phyloP scores from a whole-genome alignment of 2,113 vertebrate species.

The Trochalopteron elliotii region DNA sequence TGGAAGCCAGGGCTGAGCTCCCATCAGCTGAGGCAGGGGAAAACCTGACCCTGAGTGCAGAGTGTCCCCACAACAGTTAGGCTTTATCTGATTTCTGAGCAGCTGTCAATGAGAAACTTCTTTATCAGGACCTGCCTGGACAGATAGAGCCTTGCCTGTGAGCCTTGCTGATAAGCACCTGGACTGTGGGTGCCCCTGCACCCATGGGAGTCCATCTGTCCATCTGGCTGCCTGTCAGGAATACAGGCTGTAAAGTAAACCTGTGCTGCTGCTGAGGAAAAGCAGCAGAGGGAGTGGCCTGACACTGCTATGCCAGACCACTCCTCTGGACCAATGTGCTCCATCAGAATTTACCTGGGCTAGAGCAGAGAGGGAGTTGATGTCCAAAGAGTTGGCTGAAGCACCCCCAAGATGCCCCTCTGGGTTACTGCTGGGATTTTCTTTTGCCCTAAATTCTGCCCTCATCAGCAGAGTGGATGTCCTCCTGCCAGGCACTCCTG shows the following conservation, averaged over 20 bases:
- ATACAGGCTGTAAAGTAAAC: not conserved
- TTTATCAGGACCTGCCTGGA: not conserved
- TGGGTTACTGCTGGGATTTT: not conserved
- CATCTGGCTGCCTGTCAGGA: not conserved
- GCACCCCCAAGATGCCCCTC: accelerated
- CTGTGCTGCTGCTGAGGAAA: not conserved
- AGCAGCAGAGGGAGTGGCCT: not conserved
- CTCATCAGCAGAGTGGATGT: accelerated
- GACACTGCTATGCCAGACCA: accelerated
- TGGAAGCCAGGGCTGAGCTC: accelerated
- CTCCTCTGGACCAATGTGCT: not conserved
- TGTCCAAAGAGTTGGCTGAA: not conserved
- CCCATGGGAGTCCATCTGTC: not conserved
- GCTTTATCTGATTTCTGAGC: not conserved
- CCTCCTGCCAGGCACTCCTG: not conserved
- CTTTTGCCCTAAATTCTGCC: not conserved
- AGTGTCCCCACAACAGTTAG: not conserved
- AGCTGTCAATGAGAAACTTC: not conserved
- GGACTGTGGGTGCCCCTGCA: not conserved
- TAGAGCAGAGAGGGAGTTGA: not conserved
- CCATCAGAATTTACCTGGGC: not conserved
- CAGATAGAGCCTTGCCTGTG: accelerated
- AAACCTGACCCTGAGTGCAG: not conserved
- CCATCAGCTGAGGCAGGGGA: not conserved
- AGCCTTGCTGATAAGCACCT: accelerated